Conservation (phyloP, 2,113 vertebrate species). For the Bufo gargarizans region DNA sequence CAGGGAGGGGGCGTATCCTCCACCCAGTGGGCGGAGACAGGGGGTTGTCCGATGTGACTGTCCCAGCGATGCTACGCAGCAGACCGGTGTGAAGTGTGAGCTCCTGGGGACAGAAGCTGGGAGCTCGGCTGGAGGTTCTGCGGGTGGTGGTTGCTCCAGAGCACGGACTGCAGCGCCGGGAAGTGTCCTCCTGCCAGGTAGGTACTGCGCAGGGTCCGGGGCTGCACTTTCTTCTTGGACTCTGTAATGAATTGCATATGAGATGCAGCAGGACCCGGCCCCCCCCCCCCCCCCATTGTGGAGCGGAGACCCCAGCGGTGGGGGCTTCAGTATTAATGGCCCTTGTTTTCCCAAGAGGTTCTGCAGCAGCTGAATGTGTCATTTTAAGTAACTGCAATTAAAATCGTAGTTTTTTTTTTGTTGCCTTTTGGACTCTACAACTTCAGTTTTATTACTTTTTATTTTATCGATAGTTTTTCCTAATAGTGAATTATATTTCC, state of each 20-base stretch:
- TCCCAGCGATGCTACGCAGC: not conserved
- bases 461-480: too few species aligned
- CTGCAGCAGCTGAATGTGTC: constrained; percentile 2
- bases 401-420: too few species aligned
- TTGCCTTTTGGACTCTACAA: too few species aligned
- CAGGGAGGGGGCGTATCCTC: constrained; percentile 6
- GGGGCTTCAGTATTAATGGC: too few species aligned
- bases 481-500: not conserved
- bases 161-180: not conserved
- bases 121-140: not conserved
- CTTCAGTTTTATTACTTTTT: too few species aligned
- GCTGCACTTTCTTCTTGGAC: not conserved
- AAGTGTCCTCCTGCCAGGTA: constrained; percentile 23
- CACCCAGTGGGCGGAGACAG: constrained; percentile 38
- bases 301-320: not conserved
- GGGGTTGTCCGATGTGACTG: constrained; percentile 34
- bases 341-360: constrained; percentile 4
- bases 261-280: not conserved
- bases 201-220: not conserved
- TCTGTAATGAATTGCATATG: constrained; percentile 28
- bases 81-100: constrained; percentile 5
- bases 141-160: not conserved
- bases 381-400: too few species aligned
- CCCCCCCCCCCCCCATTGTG: too few species aligned
- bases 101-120: not conserved